Evolutionary conservation across 2,888 invertebrate genomes (phyloP), one percentile per base, ranked within the genome.

Genomic region (Eupeodes latifasciatus): DNA sequence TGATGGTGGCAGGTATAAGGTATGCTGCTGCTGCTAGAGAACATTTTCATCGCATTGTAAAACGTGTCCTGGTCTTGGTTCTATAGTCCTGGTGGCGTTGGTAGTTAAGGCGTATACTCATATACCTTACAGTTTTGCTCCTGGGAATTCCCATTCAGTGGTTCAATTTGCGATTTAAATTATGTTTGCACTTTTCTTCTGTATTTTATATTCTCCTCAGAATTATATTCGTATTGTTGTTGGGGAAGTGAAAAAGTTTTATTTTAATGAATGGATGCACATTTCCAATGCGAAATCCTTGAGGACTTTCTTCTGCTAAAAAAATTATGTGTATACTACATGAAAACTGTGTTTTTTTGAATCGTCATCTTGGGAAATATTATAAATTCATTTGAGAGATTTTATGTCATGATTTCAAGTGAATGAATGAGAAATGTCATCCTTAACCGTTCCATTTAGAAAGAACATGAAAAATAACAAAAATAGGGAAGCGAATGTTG

Each of bases 91-190:
- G 40, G 40, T 40, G 6, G 40, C 9, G 6, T 9, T 40, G 40
- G 9, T 0, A 40, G 40, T 9, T 4, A 6, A 40, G 40, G 5
- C 9, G 40, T 9, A 1, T 40, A 19, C 19, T 19, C 19, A 19
- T 19, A 4, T 40, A 40, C 40, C 40, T 40, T 40, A 40, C 47
- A 72, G 40, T 59, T 51, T 64, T 19, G 62, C 85, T 57, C 12
- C 55, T 61, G 85, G 82, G 78, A 57, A 69, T 78, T 44, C 49
- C 9, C 27, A 62, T 72, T 81, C 67, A 81, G 74, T 77, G 82
- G 85, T 69, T 78, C 53, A 61, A 74, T 85, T 85, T 67, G 61
- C n/a, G 72, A 66, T 77, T 77, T 72, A 77, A 82, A 85, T 85
- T 78, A 62, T 81, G 85, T 85, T 78, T 85, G 74, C 74, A 77